phyloP scores from a whole-genome alignment of 2,888 invertebrate genomes.

The Metopia argyrocephala region DNA sequence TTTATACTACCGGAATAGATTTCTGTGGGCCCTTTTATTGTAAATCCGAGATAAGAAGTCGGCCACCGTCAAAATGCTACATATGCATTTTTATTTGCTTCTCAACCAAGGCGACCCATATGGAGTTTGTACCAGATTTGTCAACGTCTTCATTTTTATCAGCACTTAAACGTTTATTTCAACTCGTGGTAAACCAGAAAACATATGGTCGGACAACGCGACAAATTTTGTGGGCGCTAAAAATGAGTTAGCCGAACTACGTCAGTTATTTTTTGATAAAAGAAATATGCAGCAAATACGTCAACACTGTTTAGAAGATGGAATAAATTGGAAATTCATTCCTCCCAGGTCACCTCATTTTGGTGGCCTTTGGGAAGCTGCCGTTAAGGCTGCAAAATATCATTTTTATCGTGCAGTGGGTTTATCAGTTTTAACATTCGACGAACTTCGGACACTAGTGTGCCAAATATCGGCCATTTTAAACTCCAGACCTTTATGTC shows the following conservation, averaged over 20 bases:
- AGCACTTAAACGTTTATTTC: slow-evolving; percentile 17
- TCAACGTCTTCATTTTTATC: slow-evolving; percentile 21
- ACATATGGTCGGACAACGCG: too few relatives aligned
- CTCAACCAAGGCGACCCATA: slow-evolving; percentile 50
- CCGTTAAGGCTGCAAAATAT: slow-evolving; percentile 41
- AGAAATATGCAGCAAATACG: background rate
- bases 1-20: slow-evolving; percentile 44
- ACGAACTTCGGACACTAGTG: slow-evolving; percentile 51
- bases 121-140: slow-evolving; percentile 46
- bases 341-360: slow-evolving; percentile 32
- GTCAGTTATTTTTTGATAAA: slow-evolving; percentile 1
- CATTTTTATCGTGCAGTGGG: slow-evolving; percentile 39
- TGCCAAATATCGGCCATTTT: slow-evolving; percentile 61
- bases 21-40: slow-evolving; percentile 52
- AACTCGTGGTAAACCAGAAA: slow-evolving; percentile 49
- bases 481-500: slow-evolving; percentile 62
- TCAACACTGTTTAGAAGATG: slow-evolving; percentile 31
- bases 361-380: slow-evolving; percentile 44
- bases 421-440: slow-evolving; percentile 43
- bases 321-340: slow-evolving; percentile 7
- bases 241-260: slow-evolving; percentile 30
- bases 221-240: slow-evolving; percentile 47
- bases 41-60: slow-evolving; percentile 37
- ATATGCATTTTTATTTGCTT: slow-evolving; percentile 52
- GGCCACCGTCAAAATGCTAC: slow-evolving; percentile 49